phyloP scores from a whole-genome alignment of 2,888 invertebrate genomes.

The Hydrotaea cyrtoneurina region DNA sequence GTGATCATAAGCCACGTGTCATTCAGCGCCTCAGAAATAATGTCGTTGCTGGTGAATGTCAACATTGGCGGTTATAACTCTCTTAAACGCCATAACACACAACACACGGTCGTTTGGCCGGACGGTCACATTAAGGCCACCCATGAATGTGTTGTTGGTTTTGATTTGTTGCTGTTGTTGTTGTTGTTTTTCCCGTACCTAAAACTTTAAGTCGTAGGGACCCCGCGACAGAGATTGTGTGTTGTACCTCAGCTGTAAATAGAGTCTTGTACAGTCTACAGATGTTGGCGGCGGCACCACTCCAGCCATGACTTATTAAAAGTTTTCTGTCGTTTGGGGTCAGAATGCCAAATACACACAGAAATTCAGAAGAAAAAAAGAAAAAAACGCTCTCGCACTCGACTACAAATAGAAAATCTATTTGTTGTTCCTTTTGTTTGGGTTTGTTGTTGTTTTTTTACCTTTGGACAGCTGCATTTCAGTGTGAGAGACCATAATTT shows the following conservation, averaged over 20 bases:
- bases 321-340: conserved; percentile 64
- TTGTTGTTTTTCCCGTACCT: no score
- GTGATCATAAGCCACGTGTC: conserved; percentile 68
- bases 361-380: conserved; percentile 56
- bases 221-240: no score
- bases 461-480: conserved; percentile 62
- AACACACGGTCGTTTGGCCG: background rate
- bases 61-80: conserved; percentile 62
- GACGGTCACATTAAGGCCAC: conserved; percentile 59
- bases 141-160: conserved; percentile 43
- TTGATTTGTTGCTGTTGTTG: conserved; percentile 10
- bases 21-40: conserved; percentile 57
- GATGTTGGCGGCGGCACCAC: conserved; percentile 44
- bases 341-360: conserved; percentile 58
- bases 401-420: conserved; percentile 49
- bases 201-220: conserved; percentile 56
- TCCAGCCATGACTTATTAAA: conserved; percentile 60
- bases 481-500: conserved; percentile 64
- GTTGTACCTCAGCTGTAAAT: no score
- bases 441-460: conserved; percentile 17
- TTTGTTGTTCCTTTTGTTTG: conserved; percentile 54
- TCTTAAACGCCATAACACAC: conserved; percentile 42
- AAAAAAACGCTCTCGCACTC: conserved; percentile 5
- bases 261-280: conserved; percentile 49
- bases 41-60: conserved; percentile 50